Conservation (phyloP, 2,113 vertebrate genomes). For the Ifrita kowaldi region DNA sequence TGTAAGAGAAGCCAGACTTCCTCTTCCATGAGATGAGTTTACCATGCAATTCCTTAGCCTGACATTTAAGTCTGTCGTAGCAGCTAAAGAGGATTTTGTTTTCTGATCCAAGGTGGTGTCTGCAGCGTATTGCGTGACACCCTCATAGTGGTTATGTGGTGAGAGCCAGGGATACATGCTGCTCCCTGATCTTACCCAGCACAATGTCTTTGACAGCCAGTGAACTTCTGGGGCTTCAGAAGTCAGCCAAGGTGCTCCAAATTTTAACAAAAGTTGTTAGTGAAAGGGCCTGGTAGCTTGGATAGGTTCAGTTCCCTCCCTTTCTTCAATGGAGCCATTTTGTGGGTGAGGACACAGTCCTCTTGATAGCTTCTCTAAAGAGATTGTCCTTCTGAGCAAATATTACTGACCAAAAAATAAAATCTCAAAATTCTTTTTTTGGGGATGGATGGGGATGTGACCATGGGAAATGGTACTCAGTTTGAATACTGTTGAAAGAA, state of each 20-base stretch:
- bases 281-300: background rate
- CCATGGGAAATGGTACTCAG: background rate
- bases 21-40: background rate
- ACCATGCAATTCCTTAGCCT: background rate
- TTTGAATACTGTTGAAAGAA: background rate
- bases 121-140: accelerated
- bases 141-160: accelerated
- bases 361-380: background rate
- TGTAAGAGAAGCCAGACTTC: background rate
- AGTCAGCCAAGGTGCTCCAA: accelerated
- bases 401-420: background rate
- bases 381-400: background rate
- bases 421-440: accelerated
- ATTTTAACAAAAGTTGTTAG: background rate
- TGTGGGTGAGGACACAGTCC: background rate
- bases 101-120: background rate
- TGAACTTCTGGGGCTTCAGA: background rate
- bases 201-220: accelerated
- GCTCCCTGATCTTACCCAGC: background rate
- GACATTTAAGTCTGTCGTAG: background rate
- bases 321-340: background rate
- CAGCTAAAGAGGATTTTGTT: background rate
- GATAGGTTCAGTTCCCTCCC: background rate
- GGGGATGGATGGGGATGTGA: accelerated
- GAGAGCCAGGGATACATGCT: background rate